These are phyloP conservation scores for Odontophorus gujanensis DNA, from an alignment of 2,113 vertebrate species.

Conservation along the genomic window DNA sequence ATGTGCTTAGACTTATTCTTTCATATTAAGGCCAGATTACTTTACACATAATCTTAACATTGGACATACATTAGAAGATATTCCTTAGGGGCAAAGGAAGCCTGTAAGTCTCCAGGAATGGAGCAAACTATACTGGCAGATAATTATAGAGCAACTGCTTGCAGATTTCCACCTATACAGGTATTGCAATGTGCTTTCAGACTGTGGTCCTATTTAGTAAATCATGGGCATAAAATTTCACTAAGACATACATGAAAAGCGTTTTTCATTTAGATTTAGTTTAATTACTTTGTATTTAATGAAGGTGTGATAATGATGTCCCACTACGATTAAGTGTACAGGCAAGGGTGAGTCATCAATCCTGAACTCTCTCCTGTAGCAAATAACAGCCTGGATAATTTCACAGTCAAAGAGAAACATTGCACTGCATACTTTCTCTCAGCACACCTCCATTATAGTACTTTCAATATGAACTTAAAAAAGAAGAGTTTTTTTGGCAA, in stretches of 20 bases:
- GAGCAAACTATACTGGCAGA: background rate
- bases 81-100: background rate
- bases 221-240: constrained; percentile 22
- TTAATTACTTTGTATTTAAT: background rate
- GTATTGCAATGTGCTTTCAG: background rate
- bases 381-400: background rate
- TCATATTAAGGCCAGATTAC: background rate
- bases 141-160: background rate
- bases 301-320: constrained; percentile 37
- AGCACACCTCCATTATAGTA: constrained; percentile 43
- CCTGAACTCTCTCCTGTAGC: background rate
- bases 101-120: background rate
- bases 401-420: constrained; percentile 53
- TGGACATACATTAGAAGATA: background rate
- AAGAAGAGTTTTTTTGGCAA: background rate
- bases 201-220: constrained; percentile 23
- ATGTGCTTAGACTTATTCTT: background rate
- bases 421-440: background rate
- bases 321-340: constrained; percentile 2
- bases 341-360: constrained; percentile 34
- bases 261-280: constrained; percentile 22
- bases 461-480: constrained; percentile 38
- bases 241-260: background rate
- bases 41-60: background rate
- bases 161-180: background rate